A percentile compares a stretch with the other conserved stretches of the same genome.
Conservation (phyloP, 1,140 invertebrate genomes). For the Polypedilum pembai region DNA sequence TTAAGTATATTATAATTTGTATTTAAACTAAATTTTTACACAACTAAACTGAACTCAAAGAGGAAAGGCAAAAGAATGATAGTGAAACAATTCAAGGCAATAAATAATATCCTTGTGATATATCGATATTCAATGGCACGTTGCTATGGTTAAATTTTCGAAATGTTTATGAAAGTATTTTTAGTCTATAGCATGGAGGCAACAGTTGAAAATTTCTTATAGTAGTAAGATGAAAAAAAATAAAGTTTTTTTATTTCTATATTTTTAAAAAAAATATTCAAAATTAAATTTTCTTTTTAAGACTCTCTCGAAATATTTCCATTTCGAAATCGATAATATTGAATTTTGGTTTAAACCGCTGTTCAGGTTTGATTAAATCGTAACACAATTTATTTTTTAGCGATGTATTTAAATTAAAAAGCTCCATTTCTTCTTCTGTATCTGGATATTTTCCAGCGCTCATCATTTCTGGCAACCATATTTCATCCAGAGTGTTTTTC, state of each 20-base stretch:
- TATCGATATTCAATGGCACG: too few relatives aligned
- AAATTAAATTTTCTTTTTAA: neutral
- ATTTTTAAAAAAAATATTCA: neutral
- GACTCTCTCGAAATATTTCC: slow-evolving; percentile 33
- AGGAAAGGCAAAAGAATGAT: too few relatives aligned
- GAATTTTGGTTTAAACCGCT: slow-evolving; percentile 40
- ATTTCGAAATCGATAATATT: slow-evolving; percentile 40
- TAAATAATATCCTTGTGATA: too few relatives aligned
- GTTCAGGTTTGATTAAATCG: slow-evolving; percentile 39
- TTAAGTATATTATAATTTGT: too few relatives aligned
- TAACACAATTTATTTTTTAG: slow-evolving; percentile 40
- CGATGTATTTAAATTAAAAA: slow-evolving; percentile 38
- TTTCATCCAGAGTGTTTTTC: slow-evolving; percentile 46
- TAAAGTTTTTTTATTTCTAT: neutral
- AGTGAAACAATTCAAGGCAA: too few relatives aligned
- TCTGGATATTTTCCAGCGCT: slow-evolving; percentile 32
- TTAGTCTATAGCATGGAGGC: too few relatives aligned
- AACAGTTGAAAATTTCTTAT: too few relatives aligned
- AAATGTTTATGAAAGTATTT: too few relatives aligned
- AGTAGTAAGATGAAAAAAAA: neutral
- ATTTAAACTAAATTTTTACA: too few relatives aligned
- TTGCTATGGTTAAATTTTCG: too few relatives aligned
- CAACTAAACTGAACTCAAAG: too few relatives aligned
- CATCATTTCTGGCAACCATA: slow-evolving; percentile 49
- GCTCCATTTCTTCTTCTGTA: slow-evolving; percentile 36